These are phyloP conservation scores for Rynchops niger DNA, from an alignment of 2,113 vertebrate genomes.

Conservation along the genomic window DNA sequence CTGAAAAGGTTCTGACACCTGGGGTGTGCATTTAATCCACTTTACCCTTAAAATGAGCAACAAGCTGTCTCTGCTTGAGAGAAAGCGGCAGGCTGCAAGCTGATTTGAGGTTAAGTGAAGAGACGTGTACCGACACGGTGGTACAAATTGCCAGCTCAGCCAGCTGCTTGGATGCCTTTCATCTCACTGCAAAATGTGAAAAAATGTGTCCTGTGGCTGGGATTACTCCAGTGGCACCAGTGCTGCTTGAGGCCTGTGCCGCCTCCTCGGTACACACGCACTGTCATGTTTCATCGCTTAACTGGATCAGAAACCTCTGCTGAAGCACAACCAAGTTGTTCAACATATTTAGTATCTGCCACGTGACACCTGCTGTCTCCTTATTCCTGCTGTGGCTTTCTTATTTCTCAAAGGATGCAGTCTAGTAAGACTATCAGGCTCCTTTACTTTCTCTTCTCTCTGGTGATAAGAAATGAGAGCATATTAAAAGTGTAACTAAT, in stretches of 20 bases:
- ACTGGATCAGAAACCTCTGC: not conserved
- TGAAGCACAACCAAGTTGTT: not conserved
- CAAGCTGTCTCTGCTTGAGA: not conserved
- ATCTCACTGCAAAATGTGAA: not conserved
- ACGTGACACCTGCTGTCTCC: not conserved
- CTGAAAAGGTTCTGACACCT: not conserved
- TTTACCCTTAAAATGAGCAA: not conserved
- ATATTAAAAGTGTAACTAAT: slow-evolving; percentile 27
- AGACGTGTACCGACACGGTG: not conserved
- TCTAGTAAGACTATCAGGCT: not conserved
- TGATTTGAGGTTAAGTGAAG: not conserved
- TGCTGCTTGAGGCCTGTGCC: not conserved
- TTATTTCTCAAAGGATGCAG: slow-evolving; percentile 21
- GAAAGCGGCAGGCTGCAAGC: not conserved
- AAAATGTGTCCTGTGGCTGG: not conserved
- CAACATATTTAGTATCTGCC: not conserved
- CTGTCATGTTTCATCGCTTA: slow-evolving; percentile 26
- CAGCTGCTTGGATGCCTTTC: not conserved
- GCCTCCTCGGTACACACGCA: not conserved
- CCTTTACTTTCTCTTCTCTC: not conserved
- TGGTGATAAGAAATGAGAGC: not conserved
- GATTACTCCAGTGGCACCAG: not conserved
- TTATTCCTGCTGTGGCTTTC: not conserved
- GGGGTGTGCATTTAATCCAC: not conserved
- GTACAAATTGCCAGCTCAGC: slow-evolving; percentile 2